These are phyloP conservation scores for Hirtodrosophila confusa DNA, from an alignment of 2,888 invertebrate genomes.

Conservation along the genomic window DNA sequence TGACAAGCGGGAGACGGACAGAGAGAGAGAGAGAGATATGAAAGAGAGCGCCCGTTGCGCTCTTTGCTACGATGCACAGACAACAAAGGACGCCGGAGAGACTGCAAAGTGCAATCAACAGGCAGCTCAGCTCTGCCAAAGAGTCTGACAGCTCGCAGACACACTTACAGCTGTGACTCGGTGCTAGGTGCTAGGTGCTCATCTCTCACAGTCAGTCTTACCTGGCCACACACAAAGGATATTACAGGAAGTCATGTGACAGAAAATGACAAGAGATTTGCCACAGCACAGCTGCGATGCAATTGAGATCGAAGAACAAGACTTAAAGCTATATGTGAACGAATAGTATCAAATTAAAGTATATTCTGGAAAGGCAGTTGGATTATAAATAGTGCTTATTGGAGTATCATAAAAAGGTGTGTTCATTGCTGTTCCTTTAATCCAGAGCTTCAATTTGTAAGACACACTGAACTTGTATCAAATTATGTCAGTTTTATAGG, in stretches of 20 bases:
- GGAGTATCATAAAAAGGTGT: no score
- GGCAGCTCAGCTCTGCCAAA: conserved; percentile 5
- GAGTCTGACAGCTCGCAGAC: conserved; percentile 34
- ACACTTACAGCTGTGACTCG: conserved; percentile 30
- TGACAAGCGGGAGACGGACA: neutral
- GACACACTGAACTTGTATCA: no score
- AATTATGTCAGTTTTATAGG: no score
- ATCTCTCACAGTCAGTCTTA: conserved; percentile 4
- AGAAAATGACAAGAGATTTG: conserved; percentile 50
- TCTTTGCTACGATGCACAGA: neutral
- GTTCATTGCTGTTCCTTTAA: no score
- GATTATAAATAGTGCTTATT: no score
- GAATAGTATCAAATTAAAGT: no score
- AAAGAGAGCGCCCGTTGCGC: neutral
- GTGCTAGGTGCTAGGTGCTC: conserved; percentile 7
- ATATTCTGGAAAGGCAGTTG: no score
- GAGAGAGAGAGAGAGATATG: conserved; percentile 1
- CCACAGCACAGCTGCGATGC: conserved; percentile 43
- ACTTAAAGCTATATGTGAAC: no score
- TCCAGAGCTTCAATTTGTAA: no score
- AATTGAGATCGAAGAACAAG: no score
- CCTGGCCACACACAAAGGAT: conserved; percentile 3
- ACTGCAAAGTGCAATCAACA: conserved; percentile 3
- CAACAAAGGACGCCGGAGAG: neutral
- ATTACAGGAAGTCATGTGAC: conserved; percentile 12